Evolutionary conservation across 53 echinoderm and acorn worm species (phyloP), one percentile per base, ranked within the genome.

Genomic region (Holothuria leucospilota): DNA sequence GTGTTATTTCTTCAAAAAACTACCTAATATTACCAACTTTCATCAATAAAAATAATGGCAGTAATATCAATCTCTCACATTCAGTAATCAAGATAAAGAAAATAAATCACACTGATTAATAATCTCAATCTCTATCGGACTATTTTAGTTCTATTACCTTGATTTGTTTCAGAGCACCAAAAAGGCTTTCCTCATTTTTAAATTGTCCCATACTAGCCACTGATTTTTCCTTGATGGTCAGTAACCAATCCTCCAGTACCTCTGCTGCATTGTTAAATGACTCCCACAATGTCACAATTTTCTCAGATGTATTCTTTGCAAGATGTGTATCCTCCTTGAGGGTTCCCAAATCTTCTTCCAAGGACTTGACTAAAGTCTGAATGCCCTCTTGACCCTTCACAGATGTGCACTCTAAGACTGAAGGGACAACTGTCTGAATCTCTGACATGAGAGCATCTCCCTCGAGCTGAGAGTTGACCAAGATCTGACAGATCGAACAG

Each of bases 381-480:
- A 96, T 87, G 71, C 70, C 91, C 29, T 93, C 91, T 40, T 93
- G 82, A 59, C 97, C 94, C 13, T 84, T 82, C 13, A 88, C 53
- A 7, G 89, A 84, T 5, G 93, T 94, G 85, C 84, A 58, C 1
- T 93, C 94, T 20, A 91, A 71, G 69, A 96, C 90, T 8, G 70
- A 30, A 42, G 86, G 79, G 30, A 89, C 89, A 69, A 93, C 86
- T n/a, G 84, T 85, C 67, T 85, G 62, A n/a, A 90, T 51, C 28
- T 90, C 81, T 23, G 91, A 77, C 20, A 91, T 81, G n/a, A 95
- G 89, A 62, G 90, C 16, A 15, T 95, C 93, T 21, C 97, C 97
- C 15, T 96, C 93, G 20, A 93, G 93, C 60, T 91, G 69, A 21
- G 71, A 66, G 49, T 81, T 82, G 18, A 91, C 46, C 73, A 94